Percentiles rank a stretch among this genome's conserved stretches.
Conservation (phyloP, 2,113 vertebrate genomes). For the Pan troglodytes region NHGRI_mPanTro3-v2.1_pri NC_072398.2:16102501-16103000, state of each 20-base stretch:
- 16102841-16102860: neutral
- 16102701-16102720: neutral
- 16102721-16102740: neutral
- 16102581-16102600: neutral
- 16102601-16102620: neutral
- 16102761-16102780: neutral
- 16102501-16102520: no score
- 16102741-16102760: neutral
- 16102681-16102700: neutral
- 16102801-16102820: neutral
- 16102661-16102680: neutral
- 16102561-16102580: neutral
- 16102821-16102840: neutral
- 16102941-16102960: neutral
- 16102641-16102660: neutral
- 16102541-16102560: neutral
- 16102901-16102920: neutral
- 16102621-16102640: neutral
- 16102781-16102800: neutral
- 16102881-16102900: neutral
- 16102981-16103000: neutral
- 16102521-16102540: neutral
- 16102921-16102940: neutral
- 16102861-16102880: neutral
- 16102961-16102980: accelerated